Percentiles rank a stretch among this genome's conserved stretches.
phyloP scores from a whole-genome alignment of 1,140 invertebrate species.

The Philotrypesis tridentata region DNA sequence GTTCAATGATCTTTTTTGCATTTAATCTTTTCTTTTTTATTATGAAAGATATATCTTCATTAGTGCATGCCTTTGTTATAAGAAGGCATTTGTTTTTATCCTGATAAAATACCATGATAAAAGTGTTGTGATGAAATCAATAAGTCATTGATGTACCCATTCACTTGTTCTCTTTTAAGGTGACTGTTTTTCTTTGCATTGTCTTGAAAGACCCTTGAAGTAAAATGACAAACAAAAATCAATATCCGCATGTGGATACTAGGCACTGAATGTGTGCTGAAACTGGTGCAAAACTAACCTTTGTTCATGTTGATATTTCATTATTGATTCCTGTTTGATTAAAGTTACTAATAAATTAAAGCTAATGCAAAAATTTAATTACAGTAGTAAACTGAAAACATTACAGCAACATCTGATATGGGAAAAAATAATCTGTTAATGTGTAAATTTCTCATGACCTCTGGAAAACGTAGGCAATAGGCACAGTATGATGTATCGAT shows the following conservation, averaged over 20 bases:
- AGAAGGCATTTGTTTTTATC: slow-evolving; percentile 38
- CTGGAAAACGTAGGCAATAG: too few species aligned
- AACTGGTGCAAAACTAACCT: background rate
- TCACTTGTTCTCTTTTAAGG: background rate
- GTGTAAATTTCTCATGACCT: background rate
- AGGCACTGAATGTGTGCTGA: too few species aligned
- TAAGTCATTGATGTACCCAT: slow-evolving; percentile 40
- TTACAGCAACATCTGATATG: background rate
- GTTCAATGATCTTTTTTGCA: slow-evolving; percentile 20
- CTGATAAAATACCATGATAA: slow-evolving; percentile 24
- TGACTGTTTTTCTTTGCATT: slow-evolving; percentile 23
- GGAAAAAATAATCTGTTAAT: background rate
- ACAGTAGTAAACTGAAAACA: background rate
- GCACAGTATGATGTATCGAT: background rate
- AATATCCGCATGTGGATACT: background rate
- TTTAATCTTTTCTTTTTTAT: slow-evolving; percentile 21
- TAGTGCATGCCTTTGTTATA: slow-evolving; percentile 33
- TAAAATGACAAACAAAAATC: slow-evolving; percentile 21
- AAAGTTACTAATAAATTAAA: background rate
- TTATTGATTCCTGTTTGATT: background rate
- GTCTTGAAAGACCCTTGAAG: background rate
- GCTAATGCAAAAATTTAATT: background rate
- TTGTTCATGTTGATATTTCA: background rate
- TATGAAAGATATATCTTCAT: slow-evolving; percentile 20
- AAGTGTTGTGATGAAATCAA: slow-evolving; percentile 45